These are phyloP conservation scores for Aepyceros melampus DNA, from an alignment of 2,113 vertebrate genomes.

Conservation along the genomic window DNA sequence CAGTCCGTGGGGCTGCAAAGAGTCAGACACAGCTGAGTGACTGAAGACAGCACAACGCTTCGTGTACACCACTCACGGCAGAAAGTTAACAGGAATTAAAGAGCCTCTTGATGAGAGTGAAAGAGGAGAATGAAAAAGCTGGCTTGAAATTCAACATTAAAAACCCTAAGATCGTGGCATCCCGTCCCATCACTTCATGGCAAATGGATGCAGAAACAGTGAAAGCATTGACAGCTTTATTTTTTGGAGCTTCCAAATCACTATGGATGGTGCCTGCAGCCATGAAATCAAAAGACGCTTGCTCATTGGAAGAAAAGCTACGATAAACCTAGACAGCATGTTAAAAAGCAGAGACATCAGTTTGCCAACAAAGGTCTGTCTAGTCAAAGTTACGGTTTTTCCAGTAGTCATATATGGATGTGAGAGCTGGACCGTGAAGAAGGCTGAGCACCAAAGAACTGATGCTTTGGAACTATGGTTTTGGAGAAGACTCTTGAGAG, in stretches of 20 bases:
- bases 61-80: neutral
- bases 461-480: neutral
- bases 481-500: neutral
- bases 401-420: rapidly evolving
- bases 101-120: neutral
- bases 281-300: neutral
- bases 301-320: neutral
- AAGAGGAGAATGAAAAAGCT: neutral
- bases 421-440: neutral
- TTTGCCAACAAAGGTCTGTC: neutral
- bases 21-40: rapidly evolving
- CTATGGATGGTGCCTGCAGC: neutral
- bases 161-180: neutral
- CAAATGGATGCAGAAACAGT: neutral
- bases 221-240: neutral
- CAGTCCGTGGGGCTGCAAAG: rapidly evolving
- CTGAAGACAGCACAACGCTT: rapidly evolving
- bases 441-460: rapidly evolving
- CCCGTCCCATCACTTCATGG: neutral
- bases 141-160: neutral
- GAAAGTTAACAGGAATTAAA: neutral
- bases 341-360: neutral
- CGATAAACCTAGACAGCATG: neutral
- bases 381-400: neutral
- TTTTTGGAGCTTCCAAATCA: neutral